Conservation (phyloP, 2,888 invertebrate species). For the Cataglyphis albicans region DNA sequence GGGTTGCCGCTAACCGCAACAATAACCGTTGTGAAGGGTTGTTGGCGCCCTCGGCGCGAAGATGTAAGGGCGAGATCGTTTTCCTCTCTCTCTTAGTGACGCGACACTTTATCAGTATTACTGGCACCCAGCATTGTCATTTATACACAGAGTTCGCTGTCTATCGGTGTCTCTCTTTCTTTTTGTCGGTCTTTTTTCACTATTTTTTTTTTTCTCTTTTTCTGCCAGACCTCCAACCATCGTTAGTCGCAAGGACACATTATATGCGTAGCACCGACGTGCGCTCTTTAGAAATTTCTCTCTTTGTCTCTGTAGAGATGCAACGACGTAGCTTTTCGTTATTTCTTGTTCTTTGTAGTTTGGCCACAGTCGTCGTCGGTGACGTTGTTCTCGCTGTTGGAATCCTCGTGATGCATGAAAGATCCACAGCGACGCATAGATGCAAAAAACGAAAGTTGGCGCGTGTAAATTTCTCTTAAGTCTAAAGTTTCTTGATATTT, state of each 20-base stretch:
- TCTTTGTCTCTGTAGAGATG: slow-evolving; percentile 76
- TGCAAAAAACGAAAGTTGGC: background rate
- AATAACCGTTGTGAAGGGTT: slow-evolving; percentile 77
- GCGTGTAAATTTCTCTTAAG: background rate
- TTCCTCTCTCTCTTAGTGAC: slow-evolving; percentile 67
- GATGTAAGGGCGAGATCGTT: slow-evolving; percentile 74
- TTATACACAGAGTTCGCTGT: slow-evolving; percentile 79
- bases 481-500: background rate
- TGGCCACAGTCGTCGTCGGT: slow-evolving; percentile 47
- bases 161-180: slow-evolving; percentile 57
- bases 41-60: slow-evolving; percentile 68
- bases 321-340: slow-evolving; percentile 56
- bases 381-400: background rate
- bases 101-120: slow-evolving; percentile 83
- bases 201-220: slow-evolving; percentile 51
- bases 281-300: slow-evolving; percentile 82
- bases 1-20: slow-evolving; percentile 81
- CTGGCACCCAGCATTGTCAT: slow-evolving; percentile 83
- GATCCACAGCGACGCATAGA: background rate
- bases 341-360: slow-evolving; percentile 64
- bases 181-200: slow-evolving; percentile 40
- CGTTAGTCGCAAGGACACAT: slow-evolving; percentile 73
- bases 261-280: slow-evolving; percentile 67
- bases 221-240: slow-evolving; percentile 61
- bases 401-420: slow-evolving; percentile 10